Base-by-base conservation (phyloP, 2,113 vertebrate genomes). In the Brachypodius melanocephalos region DNA sequence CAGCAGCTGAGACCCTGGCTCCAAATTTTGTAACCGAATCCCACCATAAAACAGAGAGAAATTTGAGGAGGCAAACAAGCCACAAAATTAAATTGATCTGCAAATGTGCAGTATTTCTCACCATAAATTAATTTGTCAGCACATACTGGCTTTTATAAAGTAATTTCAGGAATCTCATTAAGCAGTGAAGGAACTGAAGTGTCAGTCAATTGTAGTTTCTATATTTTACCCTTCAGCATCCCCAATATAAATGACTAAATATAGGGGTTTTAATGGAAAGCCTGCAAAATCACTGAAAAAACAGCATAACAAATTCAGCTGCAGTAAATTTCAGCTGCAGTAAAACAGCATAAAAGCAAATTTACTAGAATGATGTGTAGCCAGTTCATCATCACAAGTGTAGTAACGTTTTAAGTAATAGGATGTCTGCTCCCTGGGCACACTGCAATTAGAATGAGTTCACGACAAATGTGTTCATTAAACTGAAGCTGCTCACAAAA, bases 371-470 rank as follows among this genome's bases (percentile, higher is more conserved):
- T 38, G 80, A 69, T 78, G 29, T 22, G 31, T 36, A 77, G 57
- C 31, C 42, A 84, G 54, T 86, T 94, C 55, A 76, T 93, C 94
- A 92, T 59, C 49, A 65, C 88, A 89, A 94, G 22, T 91, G 16
- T 40, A 78, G 58, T 9, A 88, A 63, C 72, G 67, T 82, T 94
- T 71, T 77, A 89, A 92, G 59, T 90, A 86, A 93, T 0, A 0
- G 28, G 54, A 72, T 82, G 12, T 71, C 79, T 92, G 34, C 52
- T 95, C 36, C n/a, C 88, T 77, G 29, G n/a, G 78, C 36, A 74
- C 40, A 61, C 24, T 88, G 61, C 65, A 93, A 92, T 96, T 94
- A 96, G 28, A 92, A 92, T 45, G 81, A 75, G 29, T 80, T 75
- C 65, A 72, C 46, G 72, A 85, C 9, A 86, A 95, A 91, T 72